Evolutionary conservation across 2,888 invertebrate species (phyloP).

Genomic region (Sphaerophoria taeniata): DNA sequence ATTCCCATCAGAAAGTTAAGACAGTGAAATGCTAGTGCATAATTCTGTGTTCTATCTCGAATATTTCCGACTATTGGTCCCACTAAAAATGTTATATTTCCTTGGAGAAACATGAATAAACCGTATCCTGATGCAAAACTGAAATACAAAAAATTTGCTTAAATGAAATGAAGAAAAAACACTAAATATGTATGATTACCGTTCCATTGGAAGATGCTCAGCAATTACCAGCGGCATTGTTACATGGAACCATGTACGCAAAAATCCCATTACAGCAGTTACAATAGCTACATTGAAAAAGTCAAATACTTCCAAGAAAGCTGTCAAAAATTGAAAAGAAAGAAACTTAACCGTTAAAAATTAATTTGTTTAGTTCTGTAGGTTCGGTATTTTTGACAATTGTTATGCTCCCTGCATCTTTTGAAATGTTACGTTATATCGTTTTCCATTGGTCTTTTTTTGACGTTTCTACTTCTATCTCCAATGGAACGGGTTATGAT

Average conservation of each 20-base stretch:
- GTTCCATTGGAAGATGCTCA: constrained; percentile 86
- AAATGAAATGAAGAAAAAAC: not conserved
- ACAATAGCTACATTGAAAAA: constrained; percentile 85
- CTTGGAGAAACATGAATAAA: constrained; percentile 88
- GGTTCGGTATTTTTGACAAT: too few species aligned
- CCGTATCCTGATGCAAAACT: constrained; percentile 89
- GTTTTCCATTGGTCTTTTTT: too few species aligned
- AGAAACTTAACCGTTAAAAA: not conserved
- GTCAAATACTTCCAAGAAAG: constrained; percentile 83
- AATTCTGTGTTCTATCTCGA: constrained; percentile 86
- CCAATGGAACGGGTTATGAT: too few species aligned
- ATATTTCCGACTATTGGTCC: constrained; percentile 88
- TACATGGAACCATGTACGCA: constrained; percentile 89
- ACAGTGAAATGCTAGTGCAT: constrained; percentile 87
- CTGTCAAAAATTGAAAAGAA: constrained; percentile 78
- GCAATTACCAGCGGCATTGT: constrained; percentile 88
- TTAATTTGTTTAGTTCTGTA: too few species aligned
- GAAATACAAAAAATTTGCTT: constrained; percentile 1
- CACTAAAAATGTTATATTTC: constrained; percentile 86
- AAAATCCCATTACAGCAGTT: constrained; percentile 86
- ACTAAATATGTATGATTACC: constrained; percentile 75
- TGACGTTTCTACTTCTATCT: too few species aligned
- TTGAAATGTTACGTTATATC: too few species aligned
- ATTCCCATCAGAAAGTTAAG: constrained; percentile 87
- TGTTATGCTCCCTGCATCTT: too few species aligned